Evolutionary conservation across 2,113 vertebrate genomes (phyloP).

Genomic region (Peromyscus leucopus): DNA sequence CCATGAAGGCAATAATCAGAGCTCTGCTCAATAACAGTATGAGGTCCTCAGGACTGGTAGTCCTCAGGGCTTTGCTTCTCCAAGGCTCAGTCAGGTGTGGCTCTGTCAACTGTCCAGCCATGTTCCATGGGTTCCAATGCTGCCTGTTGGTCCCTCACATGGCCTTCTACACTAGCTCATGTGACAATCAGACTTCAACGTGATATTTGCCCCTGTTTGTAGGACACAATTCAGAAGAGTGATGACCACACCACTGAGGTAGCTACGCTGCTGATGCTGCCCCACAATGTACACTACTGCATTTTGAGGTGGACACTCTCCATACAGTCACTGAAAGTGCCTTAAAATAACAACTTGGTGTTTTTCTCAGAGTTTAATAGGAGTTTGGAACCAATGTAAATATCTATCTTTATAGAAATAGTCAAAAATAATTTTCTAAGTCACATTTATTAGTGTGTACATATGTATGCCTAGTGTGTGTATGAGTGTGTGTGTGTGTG

Average conservation of each 20-base stretch:
- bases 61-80: no score
- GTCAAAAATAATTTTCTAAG: neutral
- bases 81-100: no score
- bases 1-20: no score
- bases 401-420: neutral
- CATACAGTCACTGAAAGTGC: neutral
- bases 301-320: neutral
- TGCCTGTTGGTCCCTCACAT: no score
- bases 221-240: slow-evolving; percentile 17
- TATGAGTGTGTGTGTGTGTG: neutral
- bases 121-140: no score
- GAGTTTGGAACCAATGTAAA: slow-evolving; percentile 5
- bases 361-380: neutral
- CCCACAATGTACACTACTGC: neutral
- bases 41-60: no score
- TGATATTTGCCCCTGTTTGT: neutral
- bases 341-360: neutral
- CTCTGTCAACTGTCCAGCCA: no score
- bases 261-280: neutral
- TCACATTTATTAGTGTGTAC: neutral
- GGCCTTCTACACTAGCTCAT: neutral
- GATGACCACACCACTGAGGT: neutral
- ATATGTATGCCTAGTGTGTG: neutral
- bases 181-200: slow-evolving; percentile 16
- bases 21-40: no score